phyloP scores from a whole-genome alignment of 2,888 invertebrate species.

The Baccha elongata region DNA sequence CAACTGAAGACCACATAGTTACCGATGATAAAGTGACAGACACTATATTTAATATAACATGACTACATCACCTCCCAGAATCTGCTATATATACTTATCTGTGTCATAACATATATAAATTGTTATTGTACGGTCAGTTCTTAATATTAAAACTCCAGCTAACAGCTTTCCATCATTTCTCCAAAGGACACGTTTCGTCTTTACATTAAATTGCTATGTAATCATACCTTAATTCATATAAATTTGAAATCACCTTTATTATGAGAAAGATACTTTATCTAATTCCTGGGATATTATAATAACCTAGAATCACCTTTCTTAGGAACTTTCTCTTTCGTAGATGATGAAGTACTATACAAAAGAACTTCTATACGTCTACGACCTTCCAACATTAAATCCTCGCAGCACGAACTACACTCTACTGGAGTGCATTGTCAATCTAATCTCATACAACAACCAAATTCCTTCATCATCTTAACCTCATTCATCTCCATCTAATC shows the following conservation, averaged over 20 bases:
- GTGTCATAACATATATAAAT: no score
- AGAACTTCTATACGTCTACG: neutral
- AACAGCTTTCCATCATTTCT: constrained; percentile 3
- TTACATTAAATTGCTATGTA: constrained; percentile 30
- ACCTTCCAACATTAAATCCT: neutral
- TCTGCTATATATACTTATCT: no score
- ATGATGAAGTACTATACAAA: neutral
- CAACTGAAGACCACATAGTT: no score
- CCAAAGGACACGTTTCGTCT: neutral
- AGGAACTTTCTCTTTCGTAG: neutral
- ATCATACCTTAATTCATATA: constrained; percentile 14
- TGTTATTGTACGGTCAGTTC: no score
- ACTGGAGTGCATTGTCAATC: constrained; percentile 57
- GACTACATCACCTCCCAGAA: no score
- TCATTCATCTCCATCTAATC: constrained; percentile 21
- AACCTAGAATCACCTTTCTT: neutral
- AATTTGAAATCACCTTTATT: constrained; percentile 20
- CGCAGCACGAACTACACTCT: constrained; percentile 12
- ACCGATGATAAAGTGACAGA: no score
- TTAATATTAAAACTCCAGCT: no score
- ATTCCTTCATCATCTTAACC: constrained; percentile 42
- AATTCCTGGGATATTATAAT: neutral
- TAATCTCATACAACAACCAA: constrained; percentile 24
- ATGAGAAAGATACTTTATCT: neutral
- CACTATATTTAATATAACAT: no score